Evolutionary conservation across 2,888 invertebrate genomes (phyloP), one percentile per base, ranked within the genome.

Genomic region (Lochmaea capreae): DNA sequence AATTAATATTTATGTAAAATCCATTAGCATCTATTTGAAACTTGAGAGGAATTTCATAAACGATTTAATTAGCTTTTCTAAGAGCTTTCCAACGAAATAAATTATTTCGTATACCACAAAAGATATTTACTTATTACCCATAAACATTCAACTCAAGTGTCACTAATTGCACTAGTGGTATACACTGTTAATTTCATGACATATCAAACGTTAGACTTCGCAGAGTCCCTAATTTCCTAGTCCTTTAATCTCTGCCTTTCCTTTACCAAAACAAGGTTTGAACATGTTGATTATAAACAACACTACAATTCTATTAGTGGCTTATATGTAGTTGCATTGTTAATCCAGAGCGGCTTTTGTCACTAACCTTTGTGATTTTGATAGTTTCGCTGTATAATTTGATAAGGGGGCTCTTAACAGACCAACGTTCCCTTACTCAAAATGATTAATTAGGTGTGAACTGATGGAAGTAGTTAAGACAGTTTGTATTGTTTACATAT

Each of bases 271-370:
- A 72, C 62, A 71, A 70, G 54, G 65, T 76, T 54, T 65, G 71
- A 33, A 67, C 57, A 59, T 12, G 26, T 46, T 66, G 71, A 74
- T 67, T 72, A 70, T 65, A 65, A 74, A 76, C 70, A 70, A 67
- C 72, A 72, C 65, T 74, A 67, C 76, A 67, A 74, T 74, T 72
- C 76, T 76, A 76, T 76, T 76, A 76, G 63, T 33, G 67, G 67
- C 72, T 72, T 62, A 70, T 70, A 57, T 67, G 46, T 67, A 71
- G 71, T 52, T 70, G 70, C 74, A 74, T 71, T 67, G 72, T 71
- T 69, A 69, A 73, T 73, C 43, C 26, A 49, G 43, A 33, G 54
- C n/a, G 42, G 65, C 73, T 69, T 68, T 69, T 65, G 68, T 3
- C 58, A 65, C 69, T 18, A 52, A 22, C 71, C 65, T 71, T 57